phyloP scores from a whole-genome alignment of 2,797 vertebrate species.

The Craterocephalus amniculus region DNA sequence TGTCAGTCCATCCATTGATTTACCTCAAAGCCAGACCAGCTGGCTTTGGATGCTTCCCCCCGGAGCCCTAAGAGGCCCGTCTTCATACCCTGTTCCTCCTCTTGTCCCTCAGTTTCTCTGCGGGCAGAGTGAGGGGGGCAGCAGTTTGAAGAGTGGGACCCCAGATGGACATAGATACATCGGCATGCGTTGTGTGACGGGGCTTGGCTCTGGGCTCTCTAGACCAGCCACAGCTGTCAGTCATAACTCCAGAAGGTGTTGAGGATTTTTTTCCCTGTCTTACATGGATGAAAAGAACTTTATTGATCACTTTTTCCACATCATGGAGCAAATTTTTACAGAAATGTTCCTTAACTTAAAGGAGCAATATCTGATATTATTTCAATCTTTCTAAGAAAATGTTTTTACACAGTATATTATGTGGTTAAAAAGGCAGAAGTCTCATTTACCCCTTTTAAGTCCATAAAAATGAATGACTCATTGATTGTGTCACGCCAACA shows the following conservation, averaged over 20 bases:
- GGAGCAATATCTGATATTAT: too few relatives aligned
- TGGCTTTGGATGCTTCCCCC: constrained; percentile 87
- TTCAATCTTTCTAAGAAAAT: too few relatives aligned
- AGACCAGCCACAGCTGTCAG: constrained; percentile 83
- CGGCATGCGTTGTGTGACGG: constrained; percentile 79
- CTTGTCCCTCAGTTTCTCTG: constrained; percentile 83
- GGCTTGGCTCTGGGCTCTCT: constrained; percentile 76
- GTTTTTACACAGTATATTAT: too few relatives aligned
- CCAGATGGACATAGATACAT: constrained; percentile 85
- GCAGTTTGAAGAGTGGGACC: constrained; percentile 83
- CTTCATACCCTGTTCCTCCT: constrained; percentile 84
- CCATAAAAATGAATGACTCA: too few relatives aligned
- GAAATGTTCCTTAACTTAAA: neutral
- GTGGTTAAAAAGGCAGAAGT: too few relatives aligned
- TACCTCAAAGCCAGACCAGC: constrained; percentile 88
- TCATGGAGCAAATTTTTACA: constrained; percentile 5
- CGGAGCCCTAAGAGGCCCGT: constrained; percentile 83
- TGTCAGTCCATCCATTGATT: constrained; percentile 63
- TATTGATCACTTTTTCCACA: constrained; percentile 17
- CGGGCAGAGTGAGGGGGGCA: constrained; percentile 77
- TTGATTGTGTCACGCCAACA: too few relatives aligned
- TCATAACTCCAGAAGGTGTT: constrained; percentile 75
- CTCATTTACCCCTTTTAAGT: too few relatives aligned
- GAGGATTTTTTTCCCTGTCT: too few relatives aligned
- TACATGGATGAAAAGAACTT: constrained; percentile 37